These are phyloP conservation scores for Muraenolepis orangiensis DNA, from an alignment of 2,797 vertebrate species.

Conservation along the genomic window DNA sequence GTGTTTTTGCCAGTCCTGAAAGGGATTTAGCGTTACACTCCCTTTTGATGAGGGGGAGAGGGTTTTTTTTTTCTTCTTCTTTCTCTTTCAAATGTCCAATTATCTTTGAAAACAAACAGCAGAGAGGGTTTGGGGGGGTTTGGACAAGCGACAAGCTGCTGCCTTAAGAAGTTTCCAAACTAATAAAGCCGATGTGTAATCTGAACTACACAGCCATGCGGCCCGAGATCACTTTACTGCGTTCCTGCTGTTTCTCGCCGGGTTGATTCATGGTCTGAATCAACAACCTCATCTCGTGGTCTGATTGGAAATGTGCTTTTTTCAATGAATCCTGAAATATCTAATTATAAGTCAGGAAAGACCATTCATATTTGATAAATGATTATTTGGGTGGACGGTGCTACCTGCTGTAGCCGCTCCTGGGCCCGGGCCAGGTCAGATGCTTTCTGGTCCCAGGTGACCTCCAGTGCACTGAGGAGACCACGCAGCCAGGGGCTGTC, in stretches of 20 bases:
- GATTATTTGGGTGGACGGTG: not conserved
- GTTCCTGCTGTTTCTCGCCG: not conserved
- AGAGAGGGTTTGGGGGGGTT: constrained; percentile 1
- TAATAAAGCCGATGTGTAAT: not conserved
- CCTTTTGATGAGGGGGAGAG: constrained; percentile 16
- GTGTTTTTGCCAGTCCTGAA: constrained; percentile 25
- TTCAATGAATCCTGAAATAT: not conserved
- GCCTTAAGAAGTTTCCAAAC: not conserved
- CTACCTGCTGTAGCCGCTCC: constrained; percentile 83
- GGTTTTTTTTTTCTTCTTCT: constrained; percentile 13
- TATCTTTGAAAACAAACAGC: constrained; percentile 47
- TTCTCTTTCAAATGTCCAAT: constrained; percentile 29
- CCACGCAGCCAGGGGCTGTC: constrained; percentile 73
- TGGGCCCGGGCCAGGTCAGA: constrained; percentile 74
- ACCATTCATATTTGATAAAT: not conserved
- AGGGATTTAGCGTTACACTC: constrained; percentile 29
- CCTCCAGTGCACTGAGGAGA: constrained; percentile 75
- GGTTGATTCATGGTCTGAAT: too few species aligned
- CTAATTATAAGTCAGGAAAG: not conserved
- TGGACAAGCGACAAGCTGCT: not conserved
- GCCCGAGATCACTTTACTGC: not conserved
- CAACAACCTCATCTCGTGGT: not conserved
- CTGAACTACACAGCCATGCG: not conserved
- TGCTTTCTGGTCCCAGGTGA: constrained; percentile 77
- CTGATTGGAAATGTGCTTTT: not conserved